phyloP scores from a whole-genome alignment of 1,140 invertebrate species.

The Drosophila equinoxialis region DNA sequence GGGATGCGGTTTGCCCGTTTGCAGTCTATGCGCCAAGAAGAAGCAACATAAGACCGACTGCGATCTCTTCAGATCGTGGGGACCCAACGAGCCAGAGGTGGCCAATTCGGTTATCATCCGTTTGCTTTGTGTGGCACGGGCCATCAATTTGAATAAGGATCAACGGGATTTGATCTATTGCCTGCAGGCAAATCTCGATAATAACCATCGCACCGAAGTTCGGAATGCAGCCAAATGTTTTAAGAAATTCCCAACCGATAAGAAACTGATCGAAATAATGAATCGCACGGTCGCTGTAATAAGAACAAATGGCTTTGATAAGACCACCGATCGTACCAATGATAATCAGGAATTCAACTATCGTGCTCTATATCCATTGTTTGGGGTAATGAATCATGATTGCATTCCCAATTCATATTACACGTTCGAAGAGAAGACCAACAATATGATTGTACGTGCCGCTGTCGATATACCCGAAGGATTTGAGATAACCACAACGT shows the following conservation, averaged over 20 bases:
- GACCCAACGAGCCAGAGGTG: constrained; percentile 84
- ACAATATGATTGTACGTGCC: constrained; percentile 87
- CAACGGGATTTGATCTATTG: constrained; percentile 85
- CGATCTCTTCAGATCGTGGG: constrained; percentile 84
- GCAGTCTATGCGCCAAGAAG: constrained; percentile 85
- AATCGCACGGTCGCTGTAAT: constrained; percentile 85
- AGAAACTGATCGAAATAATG: constrained; percentile 79
- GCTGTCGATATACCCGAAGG: constrained; percentile 87
- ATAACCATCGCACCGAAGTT: constrained; percentile 86
- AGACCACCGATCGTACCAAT: constrained; percentile 83
- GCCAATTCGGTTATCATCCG: constrained; percentile 84
- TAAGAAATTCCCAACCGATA: constrained; percentile 84
- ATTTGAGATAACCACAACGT: constrained; percentile 89
- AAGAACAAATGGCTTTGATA: constrained; percentile 90
- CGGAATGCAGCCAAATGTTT: constrained; percentile 86
- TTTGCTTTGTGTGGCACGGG: constrained; percentile 85
- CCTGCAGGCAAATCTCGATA: constrained; percentile 85
- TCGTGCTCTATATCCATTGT: constrained; percentile 89
- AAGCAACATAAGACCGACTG: constrained; percentile 86
- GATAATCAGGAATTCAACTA: constrained; percentile 85
- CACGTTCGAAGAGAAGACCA: constrained; percentile 85
- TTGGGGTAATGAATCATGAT: constrained; percentile 89
- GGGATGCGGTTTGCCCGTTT: constrained; percentile 82
- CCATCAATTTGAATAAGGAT: constrained; percentile 84
- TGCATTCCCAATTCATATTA: constrained; percentile 91